phyloP scores from a whole-genome alignment of 2,797 vertebrate genomes.

The Halcyon badia region DNA sequence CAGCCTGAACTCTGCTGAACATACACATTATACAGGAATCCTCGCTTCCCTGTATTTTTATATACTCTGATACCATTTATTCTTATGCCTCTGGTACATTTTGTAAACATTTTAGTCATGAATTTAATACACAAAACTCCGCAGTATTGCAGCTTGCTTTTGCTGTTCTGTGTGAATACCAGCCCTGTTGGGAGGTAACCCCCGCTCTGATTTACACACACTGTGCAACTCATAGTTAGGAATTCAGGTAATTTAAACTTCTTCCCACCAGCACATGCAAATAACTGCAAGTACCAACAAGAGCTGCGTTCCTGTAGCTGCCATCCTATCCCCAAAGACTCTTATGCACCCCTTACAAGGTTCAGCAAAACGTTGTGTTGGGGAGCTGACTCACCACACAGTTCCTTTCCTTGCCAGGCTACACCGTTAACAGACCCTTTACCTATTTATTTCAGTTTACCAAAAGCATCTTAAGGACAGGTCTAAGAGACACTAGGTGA shows the following conservation, averaged over 20 bases:
- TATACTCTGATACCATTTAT: neutral
- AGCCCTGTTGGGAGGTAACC: neutral
- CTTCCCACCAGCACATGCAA: constrained; percentile 8
- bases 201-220: neutral
- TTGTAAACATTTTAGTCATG: neutral
- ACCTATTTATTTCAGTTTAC: neutral
- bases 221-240: neutral
- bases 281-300: constrained; percentile 1
- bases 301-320: neutral
- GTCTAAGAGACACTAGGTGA: neutral
- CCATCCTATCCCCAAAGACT: accelerated
- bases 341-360: accelerated
- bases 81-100: neutral
- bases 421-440: neutral
- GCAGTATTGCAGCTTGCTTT: neutral
- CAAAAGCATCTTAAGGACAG: neutral
- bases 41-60: neutral
- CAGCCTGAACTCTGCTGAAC: neutral
- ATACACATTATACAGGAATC: neutral
- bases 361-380: accelerated
- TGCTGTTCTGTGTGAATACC: neutral
- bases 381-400: neutral
- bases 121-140: neutral
- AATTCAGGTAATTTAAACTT: neutral
- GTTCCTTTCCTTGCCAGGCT: neutral